Evolutionary conservation across 2,888 invertebrate species (phyloP), one percentile per base, ranked within the genome.

Genomic region (Leistus spinibarbis): DNA sequence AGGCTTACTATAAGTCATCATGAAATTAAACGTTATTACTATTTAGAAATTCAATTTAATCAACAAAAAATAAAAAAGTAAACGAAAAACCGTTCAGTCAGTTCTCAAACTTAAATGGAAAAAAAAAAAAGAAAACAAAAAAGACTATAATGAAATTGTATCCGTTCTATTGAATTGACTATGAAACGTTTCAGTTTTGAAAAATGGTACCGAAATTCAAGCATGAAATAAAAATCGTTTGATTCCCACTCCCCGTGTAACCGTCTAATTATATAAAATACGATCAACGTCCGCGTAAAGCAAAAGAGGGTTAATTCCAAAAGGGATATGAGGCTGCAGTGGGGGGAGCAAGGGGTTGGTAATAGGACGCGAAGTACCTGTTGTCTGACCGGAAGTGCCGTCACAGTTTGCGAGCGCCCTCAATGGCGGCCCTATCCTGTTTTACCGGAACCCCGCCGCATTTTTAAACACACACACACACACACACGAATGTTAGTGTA

Each of bases 381-480:
- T 70, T 70, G 70, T 60, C 53, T 64, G 54, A 78, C 79, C 81
- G 84, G 83, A 84, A 83, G 79, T 78, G 78, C 80, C 83, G 83
- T 84, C 82, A 84, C 83, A 83, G 80, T 83, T 80, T 80, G 80
- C 83, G 83, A 80, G 79, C 81, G 82, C 81, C 82, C 83, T 84
- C 82, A 83, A 83, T 83, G 83, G 82, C 40, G 40, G 53, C 24
- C 16, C 64, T 23, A 64, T 64, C 64, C 64, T 64, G 64, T 64
- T 16, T 63, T n/a, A 67, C 62, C 62, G 70, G 70, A 70, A 63
- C 64, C 64, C 64, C 16, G 24, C n/a, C 13, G 64, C 64, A 64
- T 64, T 64, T 64, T 64, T 64, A 64, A 24, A 64, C 24, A 60
- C 20, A 54, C 17, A 54, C 5, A 54, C 5, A 54, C 54, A 3